Base-by-base conservation (phyloP, 2,797 vertebrate genomes). In the Epinephelus awoara region DNA sequence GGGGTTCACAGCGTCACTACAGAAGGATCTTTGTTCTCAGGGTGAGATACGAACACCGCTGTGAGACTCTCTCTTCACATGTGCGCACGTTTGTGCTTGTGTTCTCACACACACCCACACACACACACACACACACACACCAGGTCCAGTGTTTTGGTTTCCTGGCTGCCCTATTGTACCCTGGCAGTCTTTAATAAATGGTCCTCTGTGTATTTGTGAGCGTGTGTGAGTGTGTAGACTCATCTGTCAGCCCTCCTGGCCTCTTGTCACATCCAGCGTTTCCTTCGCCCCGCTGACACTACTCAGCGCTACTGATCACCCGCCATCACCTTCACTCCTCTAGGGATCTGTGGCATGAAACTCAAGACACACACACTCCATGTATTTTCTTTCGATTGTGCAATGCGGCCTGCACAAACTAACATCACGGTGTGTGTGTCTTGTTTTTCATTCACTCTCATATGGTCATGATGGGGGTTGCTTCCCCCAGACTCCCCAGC, bases 181-280 rank as follows among this genome's bases (percentile, higher is more conserved):
- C 82, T 92, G 89, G 88, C 88, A 90, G 90, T 85, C 92, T 91
- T 90, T 93, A 93, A 93, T 93, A 94, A 93, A 94, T 93, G 89
- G 88, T 88, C 89, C 93, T 91, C 88, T 92, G 92, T 94, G 91
- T 88, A 81, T 93, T 85, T 88, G 84, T 87, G 83, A 90, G 82
- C 81, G 64, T 23, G 56, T 68, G 51, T 63, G 75, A 54, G 85
- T 82, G 85, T 89, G 80, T 84, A 82, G 85, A 91, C 89, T 92
- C 90, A 91, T 94, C 89, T 82, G 82, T 93, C 89, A 90, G 82
- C 86, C 87, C 85, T 77, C 75, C 86, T 77, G 80, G 89, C 87
- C 87, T 88, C 89, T 82, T 93, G 93, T 94, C 92, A 92, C 90
- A 89, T 87, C 84, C 86, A 91, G 82, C 73, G 70, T 93, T 90